phyloP scores from a whole-genome alignment of 1,140 invertebrate genomes.

The Bombus huntii region DNA sequence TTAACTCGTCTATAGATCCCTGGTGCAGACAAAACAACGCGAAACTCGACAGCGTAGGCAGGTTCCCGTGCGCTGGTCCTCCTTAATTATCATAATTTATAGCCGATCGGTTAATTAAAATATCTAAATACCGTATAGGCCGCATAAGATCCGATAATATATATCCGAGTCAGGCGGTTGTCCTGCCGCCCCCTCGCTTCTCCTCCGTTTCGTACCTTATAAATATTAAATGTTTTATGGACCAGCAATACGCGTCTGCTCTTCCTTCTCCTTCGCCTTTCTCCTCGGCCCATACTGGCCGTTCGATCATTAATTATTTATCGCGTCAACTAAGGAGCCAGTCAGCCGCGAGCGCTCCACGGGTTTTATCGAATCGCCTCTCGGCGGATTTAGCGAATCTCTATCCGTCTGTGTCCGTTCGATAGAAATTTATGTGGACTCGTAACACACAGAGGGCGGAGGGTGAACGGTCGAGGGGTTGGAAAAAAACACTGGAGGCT shows the following conservation, averaged over 20 bases:
- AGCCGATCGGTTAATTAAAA: slow-evolving; percentile 80
- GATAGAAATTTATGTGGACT: slow-evolving; percentile 69
- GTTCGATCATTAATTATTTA: slow-evolving; percentile 81
- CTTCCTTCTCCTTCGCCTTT: not conserved
- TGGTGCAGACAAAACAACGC: slow-evolving; percentile 20
- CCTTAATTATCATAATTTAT: slow-evolving; percentile 81
- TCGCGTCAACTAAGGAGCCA: slow-evolving; percentile 74
- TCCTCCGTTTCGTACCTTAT: slow-evolving; percentile 72
- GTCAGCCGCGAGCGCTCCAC: slow-evolving; percentile 50
- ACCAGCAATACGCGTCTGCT: slow-evolving; percentile 40
- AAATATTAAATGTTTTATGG: slow-evolving; percentile 80
- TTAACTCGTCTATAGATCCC: not conserved
- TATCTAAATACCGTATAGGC: slow-evolving; percentile 77
- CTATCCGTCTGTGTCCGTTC: slow-evolving; percentile 43
- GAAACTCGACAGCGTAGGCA: slow-evolving; percentile 40
- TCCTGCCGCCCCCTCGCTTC: slow-evolving; percentile 28
- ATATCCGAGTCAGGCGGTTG: slow-evolving; percentile 28
- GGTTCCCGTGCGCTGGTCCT: not conserved
- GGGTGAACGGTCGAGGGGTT: slow-evolving; percentile 21
- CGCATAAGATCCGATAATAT: slow-evolving; percentile 64
- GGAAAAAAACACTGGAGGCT: slow-evolving; percentile 35
- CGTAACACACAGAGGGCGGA: slow-evolving; percentile 15
- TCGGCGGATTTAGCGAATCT: slow-evolving; percentile 66
- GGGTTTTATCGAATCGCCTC: slow-evolving; percentile 64
- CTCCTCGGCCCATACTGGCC: not conserved